These are phyloP conservation scores for Palythoa caribaeorum DNA, from an alignment of 92 coral and sea anemone genomes.

Conservation along the genomic window DNA sequence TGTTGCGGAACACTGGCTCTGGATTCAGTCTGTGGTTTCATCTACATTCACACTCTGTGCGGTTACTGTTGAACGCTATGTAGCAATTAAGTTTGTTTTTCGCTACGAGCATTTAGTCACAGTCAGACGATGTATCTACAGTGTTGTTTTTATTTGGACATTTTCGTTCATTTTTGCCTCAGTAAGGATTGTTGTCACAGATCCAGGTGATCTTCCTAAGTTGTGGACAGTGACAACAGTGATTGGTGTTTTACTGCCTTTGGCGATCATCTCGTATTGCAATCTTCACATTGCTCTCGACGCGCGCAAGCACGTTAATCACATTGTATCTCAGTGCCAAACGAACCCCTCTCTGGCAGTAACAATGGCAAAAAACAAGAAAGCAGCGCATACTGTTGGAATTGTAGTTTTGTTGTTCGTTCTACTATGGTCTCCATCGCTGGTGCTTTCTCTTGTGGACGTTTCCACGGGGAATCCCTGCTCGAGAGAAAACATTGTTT, in stretches of 20 bases:
- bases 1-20: constrained; percentile 72
- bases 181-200: constrained; percentile 55
- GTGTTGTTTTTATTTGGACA: constrained; percentile 62
- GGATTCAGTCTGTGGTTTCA: constrained; percentile 80
- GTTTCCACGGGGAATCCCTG: constrained; percentile 60
- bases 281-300: constrained; percentile 66
- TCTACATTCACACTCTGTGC: constrained; percentile 81
- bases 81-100: constrained; percentile 68
- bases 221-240: constrained; percentile 76
- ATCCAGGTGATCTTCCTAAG: constrained; percentile 53
- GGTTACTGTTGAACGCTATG: constrained; percentile 77
- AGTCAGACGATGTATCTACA: constrained; percentile 34
- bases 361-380: constrained; percentile 66
- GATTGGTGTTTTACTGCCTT: constrained; percentile 61
- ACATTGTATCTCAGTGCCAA: constrained; percentile 61
- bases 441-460: constrained; percentile 71
- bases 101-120: constrained; percentile 62
- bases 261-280: constrained; percentile 69
- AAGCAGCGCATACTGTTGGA: constrained; percentile 79
- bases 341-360: constrained; percentile 57
- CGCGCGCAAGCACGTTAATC: constrained; percentile 63
- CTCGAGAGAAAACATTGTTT: constrained; percentile 53
- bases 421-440: constrained; percentile 75
- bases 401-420: constrained; percentile 75
- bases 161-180: constrained; percentile 71